Conservation (phyloP, 2,888 invertebrate species). For the Melieria omissa region DNA sequence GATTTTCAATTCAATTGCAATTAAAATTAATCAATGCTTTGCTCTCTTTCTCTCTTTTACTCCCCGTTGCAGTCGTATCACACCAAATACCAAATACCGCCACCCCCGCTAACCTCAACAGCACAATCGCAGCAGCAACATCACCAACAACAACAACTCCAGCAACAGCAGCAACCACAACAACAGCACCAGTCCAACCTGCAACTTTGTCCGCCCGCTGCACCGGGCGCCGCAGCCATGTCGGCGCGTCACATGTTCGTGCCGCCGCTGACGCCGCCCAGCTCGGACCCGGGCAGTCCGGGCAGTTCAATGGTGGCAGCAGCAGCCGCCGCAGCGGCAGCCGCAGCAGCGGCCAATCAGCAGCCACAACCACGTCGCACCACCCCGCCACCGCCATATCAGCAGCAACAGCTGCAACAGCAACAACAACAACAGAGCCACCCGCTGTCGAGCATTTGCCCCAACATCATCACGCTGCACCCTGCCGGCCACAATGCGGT, state of each 20-base stretch:
- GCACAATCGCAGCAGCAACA: conserved; percentile 54
- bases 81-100: conserved; percentile 63
- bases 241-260: conserved; percentile 77
- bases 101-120: conserved; percentile 47
- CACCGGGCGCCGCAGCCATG: conserved; percentile 49
- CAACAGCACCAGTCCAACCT: conserved; percentile 54
- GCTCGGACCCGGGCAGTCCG: conserved; percentile 88
- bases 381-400: conserved; percentile 62
- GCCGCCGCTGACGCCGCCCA: conserved; percentile 87
- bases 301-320: conserved; percentile 76
- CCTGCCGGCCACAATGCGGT: conserved; percentile 34
- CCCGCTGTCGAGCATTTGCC: conserved; percentile 56
- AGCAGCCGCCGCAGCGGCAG: conserved; percentile 58
- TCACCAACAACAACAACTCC: conserved; percentile 47
- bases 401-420: conserved; percentile 47
- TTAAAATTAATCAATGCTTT: conserved; percentile 7
- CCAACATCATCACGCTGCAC: conserved; percentile 56
- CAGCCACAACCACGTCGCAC: conserved; percentile 59
- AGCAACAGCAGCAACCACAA: conserved; percentile 48
- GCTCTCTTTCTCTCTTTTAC: conserved; percentile 11
- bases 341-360: conserved; percentile 50
- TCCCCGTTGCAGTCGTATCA: conserved; percentile 57
- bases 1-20: conserved; percentile 13
- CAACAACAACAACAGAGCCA: conserved; percentile 53
- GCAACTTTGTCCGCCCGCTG: conserved; percentile 58